Evolutionary conservation across 2,113 vertebrate genomes (phyloP), one percentile per base, ranked within the genome.

Genomic region (Lonchura striata): DNA sequence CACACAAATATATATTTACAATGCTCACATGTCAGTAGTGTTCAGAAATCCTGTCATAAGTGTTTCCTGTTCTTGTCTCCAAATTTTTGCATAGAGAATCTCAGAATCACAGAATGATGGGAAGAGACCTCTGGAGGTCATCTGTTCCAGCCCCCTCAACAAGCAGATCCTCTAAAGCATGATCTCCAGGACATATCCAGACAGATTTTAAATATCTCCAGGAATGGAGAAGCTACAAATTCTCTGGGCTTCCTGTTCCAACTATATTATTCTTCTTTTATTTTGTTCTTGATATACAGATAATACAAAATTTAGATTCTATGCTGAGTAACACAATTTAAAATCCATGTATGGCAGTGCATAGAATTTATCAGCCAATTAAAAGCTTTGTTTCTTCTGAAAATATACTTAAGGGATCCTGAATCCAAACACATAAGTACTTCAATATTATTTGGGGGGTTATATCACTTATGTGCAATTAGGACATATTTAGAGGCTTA

Each of bases 261-360:
- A 47, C 4, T 1, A 9, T 17, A 41, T 20, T 33, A 12, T 16
- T 72, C 4, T 4, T 49, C 24, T 72, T 75, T 35, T n/a, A 68
- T 4, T 3, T 25, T 52, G 5, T 63, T 87, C 15, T 63, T 78
- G 15, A 31, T 50, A 31, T 22, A 54, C 7, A 63, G 20, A 19
- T 31, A 80, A 63, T 7, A 8, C 1, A 86, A 71, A 83, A 59
- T 6, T 25, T 24, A 57, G 31, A 80, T 86, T 89, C 11, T 46
- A 3, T 68, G 31, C 3, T 66, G 6, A 35, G 14, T 33, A 53
- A 11, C 53, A 64, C 7, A 1, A 50, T 72, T 86, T 65, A 47
- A 80, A 77, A 74, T 13, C 6, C 25, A 50, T 27, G 3, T 0
- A 2, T 30, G 4, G 9, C 11, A 33, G 4, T 22, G 2, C 0